phyloP scores from a whole-genome alignment of 2,797 vertebrate species.

The Acipenser ruthenus region DNA sequence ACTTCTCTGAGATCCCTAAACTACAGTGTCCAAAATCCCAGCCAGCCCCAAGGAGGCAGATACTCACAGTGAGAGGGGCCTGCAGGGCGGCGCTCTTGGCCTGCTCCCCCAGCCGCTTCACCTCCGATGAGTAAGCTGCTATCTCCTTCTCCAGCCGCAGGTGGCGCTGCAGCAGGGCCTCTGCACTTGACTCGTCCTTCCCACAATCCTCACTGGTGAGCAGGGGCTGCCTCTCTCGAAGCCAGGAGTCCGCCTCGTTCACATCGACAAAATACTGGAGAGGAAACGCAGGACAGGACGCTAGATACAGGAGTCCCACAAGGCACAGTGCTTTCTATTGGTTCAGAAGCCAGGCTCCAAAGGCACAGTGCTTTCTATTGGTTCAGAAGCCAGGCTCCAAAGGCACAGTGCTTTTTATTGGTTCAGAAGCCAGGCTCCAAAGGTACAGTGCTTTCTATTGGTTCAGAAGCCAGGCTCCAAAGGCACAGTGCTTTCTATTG shows the following conservation, averaged over 20 bases:
- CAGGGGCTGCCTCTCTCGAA: constrained; percentile 60
- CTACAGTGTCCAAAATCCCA: not conserved
- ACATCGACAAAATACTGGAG: constrained; percentile 74
- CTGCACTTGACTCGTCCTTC: constrained; percentile 58
- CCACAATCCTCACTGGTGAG: constrained; percentile 62
- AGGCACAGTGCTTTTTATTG: no score
- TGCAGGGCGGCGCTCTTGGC: constrained; percentile 51
- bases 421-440: no score
- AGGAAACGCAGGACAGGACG: constrained; percentile 6
- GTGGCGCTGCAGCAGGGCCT: constrained; percentile 64
- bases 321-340: no score
- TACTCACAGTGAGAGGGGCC: constrained; percentile 55
- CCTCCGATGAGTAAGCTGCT: constrained; percentile 55
- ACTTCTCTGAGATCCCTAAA: not conserved
- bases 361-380: no score
- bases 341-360: no score
- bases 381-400: no score
- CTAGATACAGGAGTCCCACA: not conserved
- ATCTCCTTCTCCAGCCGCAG: constrained; percentile 62
- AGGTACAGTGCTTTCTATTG: no score
- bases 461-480: no score
- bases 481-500: no score
- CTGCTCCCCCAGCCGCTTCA: constrained; percentile 61
- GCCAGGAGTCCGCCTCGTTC: constrained; percentile 65
- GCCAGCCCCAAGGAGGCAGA: not conserved